phyloP scores from a whole-genome alignment of 2,113 vertebrate species.

The Toxotes chatareus region DNA sequence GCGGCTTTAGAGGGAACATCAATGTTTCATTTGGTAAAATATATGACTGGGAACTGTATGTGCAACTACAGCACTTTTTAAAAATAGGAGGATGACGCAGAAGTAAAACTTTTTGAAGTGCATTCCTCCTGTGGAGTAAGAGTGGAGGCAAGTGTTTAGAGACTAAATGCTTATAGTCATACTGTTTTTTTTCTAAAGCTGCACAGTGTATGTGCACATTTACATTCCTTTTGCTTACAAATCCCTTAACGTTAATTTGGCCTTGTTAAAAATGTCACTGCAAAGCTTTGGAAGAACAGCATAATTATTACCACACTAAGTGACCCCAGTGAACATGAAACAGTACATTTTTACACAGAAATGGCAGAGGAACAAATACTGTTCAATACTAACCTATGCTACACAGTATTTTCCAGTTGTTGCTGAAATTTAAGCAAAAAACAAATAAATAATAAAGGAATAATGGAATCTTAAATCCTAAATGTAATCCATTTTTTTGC shows the following conservation, averaged over 20 bases:
- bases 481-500: too few relatives aligned
- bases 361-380: too few relatives aligned
- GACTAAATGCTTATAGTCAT: constrained; percentile 7
- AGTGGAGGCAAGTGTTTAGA: not conserved
- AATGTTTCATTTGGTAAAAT: constrained; percentile 99
- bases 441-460: too few relatives aligned
- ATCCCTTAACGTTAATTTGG: not conserved
- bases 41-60: constrained; percentile 86
- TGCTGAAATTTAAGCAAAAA: too few relatives aligned
- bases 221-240: constrained; percentile 3
- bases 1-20: constrained; percentile 96
- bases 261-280: not conserved
- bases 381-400: too few relatives aligned
- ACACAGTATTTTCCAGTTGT: too few relatives aligned
- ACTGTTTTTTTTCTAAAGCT: not conserved
- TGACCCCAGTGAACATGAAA: too few relatives aligned
- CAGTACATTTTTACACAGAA: too few relatives aligned
- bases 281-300: not conserved
- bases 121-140: constrained; percentile 15
- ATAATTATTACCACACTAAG: too few relatives aligned
- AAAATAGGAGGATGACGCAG: constrained; percentile 69
- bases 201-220: not conserved
- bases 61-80: constrained; percentile 85
- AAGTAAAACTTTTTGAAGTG: constrained; percentile 69
- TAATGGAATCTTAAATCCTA: too few relatives aligned